Percentiles rank a stretch among this genome's conserved stretches.
These are phyloP conservation scores for Myotis findleyi DNA, from an alignment of 2,797 vertebrate genomes.

Conservation along the genomic window DNA sequence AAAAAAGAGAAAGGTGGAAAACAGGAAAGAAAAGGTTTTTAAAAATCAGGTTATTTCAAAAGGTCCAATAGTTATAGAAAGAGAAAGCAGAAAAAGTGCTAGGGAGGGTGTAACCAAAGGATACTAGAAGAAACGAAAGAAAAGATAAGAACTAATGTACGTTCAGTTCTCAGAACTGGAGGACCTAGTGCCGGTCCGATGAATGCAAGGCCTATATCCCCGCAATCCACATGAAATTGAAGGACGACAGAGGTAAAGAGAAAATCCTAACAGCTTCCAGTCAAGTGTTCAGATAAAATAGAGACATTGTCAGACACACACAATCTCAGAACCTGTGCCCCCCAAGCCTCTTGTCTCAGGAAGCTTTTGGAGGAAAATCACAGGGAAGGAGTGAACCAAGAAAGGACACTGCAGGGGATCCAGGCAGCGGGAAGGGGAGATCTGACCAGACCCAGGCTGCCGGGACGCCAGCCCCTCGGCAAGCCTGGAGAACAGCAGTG, in stretches of 20 bases:
- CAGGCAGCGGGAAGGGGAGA: not conserved
- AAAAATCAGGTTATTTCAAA: not conserved
- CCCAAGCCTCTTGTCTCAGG: not conserved
- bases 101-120: not conserved
- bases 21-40: not conserved
- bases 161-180: not conserved
- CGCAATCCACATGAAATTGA: not conserved
- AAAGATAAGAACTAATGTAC: not conserved
- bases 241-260: not conserved
- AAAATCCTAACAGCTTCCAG: not conserved
- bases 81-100: not conserved
- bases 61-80: not conserved
- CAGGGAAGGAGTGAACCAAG: not conserved
- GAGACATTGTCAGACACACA: not conserved
- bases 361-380: not conserved
- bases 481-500: rapidly evolving
- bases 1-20: not conserved
- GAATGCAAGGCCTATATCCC: not conserved
- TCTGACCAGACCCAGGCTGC: not conserved
- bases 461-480: not conserved
- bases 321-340: not conserved
- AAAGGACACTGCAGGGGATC: not conserved
- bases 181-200: not conserved
- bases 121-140: not conserved
- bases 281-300: not conserved